Evolutionary conservation across 1,140 invertebrate genomes (phyloP).

Genomic region (Scaptomyza graminum): DNA sequence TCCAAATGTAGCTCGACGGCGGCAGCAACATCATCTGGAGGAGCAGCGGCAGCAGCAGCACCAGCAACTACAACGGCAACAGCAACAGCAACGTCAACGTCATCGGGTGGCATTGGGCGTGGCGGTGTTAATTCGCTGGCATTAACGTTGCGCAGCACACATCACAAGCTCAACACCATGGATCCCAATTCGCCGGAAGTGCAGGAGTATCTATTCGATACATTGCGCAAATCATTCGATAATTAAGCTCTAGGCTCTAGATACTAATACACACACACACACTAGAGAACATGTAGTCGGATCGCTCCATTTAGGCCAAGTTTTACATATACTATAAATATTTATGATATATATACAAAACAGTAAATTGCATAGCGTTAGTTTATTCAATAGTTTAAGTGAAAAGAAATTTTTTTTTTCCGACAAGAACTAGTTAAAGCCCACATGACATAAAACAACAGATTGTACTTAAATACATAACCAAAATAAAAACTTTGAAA

Average conservation of each 20-base stretch:
- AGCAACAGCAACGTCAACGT: neutral
- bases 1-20: slow-evolving; percentile 37
- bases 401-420: slow-evolving; percentile 55
- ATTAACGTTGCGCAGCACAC: slow-evolving; percentile 64
- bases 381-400: slow-evolving; percentile 65
- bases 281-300: slow-evolving; percentile 21
- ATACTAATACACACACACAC: neutral
- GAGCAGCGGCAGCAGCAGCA: slow-evolving; percentile 14
- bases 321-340: slow-evolving; percentile 58
- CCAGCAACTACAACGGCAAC: slow-evolving; percentile 2
- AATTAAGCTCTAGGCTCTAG: slow-evolving; percentile 61
- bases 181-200: slow-evolving; percentile 86
- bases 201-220: slow-evolving; percentile 87
- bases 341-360: slow-evolving; percentile 40
- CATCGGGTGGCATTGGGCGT: slow-evolving; percentile 17
- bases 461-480: neutral
- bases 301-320: slow-evolving; percentile 65
- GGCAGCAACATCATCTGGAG: slow-evolving; percentile 37
- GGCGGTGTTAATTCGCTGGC: slow-evolving; percentile 52
- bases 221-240: slow-evolving; percentile 86
- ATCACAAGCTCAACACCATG: slow-evolving; percentile 85
- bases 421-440: slow-evolving; percentile 6
- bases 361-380: slow-evolving; percentile 38
- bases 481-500: neutral
- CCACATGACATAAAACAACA: slow-evolving; percentile 5